phyloP scores from a whole-genome alignment of 2,797 vertebrate genomes.

The Uromys caudimaculatus region DNA sequence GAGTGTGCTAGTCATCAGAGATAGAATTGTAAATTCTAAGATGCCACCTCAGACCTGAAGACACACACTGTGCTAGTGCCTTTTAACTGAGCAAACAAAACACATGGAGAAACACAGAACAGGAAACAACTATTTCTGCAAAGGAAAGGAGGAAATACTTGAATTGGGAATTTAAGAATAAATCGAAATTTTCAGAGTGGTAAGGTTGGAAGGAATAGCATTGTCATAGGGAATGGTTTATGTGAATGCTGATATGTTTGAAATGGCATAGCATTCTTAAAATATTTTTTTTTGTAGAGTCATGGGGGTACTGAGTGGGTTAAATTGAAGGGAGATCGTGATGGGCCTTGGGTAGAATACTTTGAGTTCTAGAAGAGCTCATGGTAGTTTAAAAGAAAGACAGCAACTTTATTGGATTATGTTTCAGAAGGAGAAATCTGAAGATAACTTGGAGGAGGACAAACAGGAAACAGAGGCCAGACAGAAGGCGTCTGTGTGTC shows the following conservation, averaged over 20 bases:
- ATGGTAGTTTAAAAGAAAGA: conserved; percentile 31
- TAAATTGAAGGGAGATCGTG: neutral
- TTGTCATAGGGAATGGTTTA: neutral
- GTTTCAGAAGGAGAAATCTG: conserved; percentile 54
- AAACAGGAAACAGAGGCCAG: neutral
- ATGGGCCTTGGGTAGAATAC: neutral
- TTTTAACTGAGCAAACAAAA: neutral
- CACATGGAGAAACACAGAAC: conserved; percentile 7
- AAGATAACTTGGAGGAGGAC: neutral
- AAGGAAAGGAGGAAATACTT: neutral
- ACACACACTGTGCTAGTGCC: neutral
- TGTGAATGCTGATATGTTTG: neutral
- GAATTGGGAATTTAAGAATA: conserved; percentile 18
- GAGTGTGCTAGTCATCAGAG: neutral
- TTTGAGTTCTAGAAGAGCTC: neutral
- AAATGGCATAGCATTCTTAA: neutral
- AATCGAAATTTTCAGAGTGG: neutral
- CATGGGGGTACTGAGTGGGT: neutral
- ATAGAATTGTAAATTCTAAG: neutral
- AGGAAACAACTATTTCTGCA: conserved; percentile 8
- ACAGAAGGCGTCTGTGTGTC: neutral
- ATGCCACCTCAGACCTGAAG: neutral
- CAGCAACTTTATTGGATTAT: conserved; percentile 3
- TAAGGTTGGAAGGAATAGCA: neutral
- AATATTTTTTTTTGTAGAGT: neutral